Conservation (phyloP, 2,888 invertebrate genomes). For the Stegana nigrithorax region DNA sequence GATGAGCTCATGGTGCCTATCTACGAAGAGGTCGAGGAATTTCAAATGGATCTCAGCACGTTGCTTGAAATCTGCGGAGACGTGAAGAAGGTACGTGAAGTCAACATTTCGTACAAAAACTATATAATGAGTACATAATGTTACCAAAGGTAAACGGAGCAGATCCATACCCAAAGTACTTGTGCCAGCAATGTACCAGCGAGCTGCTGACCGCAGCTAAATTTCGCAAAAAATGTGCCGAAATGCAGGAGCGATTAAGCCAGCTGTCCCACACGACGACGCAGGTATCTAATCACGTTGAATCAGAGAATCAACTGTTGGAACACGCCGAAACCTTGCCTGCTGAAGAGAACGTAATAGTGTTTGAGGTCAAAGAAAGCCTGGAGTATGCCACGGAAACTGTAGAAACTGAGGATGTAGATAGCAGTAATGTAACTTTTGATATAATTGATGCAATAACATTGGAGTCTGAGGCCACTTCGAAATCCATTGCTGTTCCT, state of each 20-base stretch:
- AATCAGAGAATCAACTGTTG: not conserved
- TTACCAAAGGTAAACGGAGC: slow-evolving; percentile 45
- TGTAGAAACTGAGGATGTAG: not conserved
- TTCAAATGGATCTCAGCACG: slow-evolving; percentile 52
- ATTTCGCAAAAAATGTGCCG: slow-evolving; percentile 61
- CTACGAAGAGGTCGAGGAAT: slow-evolving; percentile 61
- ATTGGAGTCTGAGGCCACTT: too few species aligned
- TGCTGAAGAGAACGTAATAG: slow-evolving; percentile 27
- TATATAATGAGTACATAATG: not conserved
- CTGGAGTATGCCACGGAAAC: slow-evolving; percentile 21
- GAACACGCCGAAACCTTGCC: not conserved
- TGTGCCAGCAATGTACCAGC: slow-evolving; percentile 63
- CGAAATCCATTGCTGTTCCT: too few species aligned
- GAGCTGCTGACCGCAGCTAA: slow-evolving; percentile 61
- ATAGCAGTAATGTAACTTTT: too few species aligned
- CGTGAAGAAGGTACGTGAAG: slow-evolving; percentile 43
- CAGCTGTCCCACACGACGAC: too few species aligned
- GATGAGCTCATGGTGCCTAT: slow-evolving; percentile 59
- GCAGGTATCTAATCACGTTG: too few species aligned
- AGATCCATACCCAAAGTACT: slow-evolving; percentile 57
- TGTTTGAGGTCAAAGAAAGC: slow-evolving; percentile 36
- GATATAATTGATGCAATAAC: too few species aligned
- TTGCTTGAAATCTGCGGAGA: slow-evolving; percentile 56
- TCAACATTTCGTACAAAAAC: not conserved
- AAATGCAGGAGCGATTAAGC: slow-evolving; percentile 45